Evolutionary conservation across 2,797 vertebrate species (phyloP), one percentile per base, ranked within the genome.

Genomic region (Pangasius krempfi): DNA sequence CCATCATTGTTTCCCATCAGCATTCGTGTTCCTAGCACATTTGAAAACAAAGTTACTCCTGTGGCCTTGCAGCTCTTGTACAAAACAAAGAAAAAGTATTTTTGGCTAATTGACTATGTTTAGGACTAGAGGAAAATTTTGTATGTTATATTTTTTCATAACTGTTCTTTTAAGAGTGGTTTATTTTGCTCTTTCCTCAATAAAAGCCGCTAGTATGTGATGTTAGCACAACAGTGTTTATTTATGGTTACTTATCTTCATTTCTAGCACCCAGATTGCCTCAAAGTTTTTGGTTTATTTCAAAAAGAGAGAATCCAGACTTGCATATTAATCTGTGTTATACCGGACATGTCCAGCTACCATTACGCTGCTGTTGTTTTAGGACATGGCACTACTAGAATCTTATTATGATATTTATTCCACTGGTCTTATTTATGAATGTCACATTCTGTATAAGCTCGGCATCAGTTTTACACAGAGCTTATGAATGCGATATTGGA

Each of bases 251-350:
- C 89, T 94, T 93, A 92, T 91, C 90, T 93, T 90, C 88, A 94
- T 94, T 94, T 89, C 89, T 90, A 92, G 92, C 92, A 89, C 89
- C 91, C 78, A 58, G 54, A 25, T 89, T 83, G 90, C 89, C 90
- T 84, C 89, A 84, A 64, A 89, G 91, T 89, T 91, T 52, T 66
- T 81, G 92, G 88, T 93, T 94, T 94, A 95, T 94, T 90, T 91
- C 81, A 13, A 81, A 91, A 79, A 84, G 85, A 90, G 92, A 92
- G 90, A 86, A 88, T 89, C 93, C n/a, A 82, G 30, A 50, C 90
- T 83, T 60, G 92, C 91, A 93, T 93, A 94, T 96, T 95, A 95
- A 94, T 95, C 95, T 93, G 92, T 91, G 93, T 94, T 95, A 94
- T 93, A 93, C 89, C 25, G 73, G 85, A 89, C 84, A 88, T 33